Evolutionary conservation across 2,888 invertebrate species (phyloP).

Genomic region (Margaritifera margaritifera): DNA sequence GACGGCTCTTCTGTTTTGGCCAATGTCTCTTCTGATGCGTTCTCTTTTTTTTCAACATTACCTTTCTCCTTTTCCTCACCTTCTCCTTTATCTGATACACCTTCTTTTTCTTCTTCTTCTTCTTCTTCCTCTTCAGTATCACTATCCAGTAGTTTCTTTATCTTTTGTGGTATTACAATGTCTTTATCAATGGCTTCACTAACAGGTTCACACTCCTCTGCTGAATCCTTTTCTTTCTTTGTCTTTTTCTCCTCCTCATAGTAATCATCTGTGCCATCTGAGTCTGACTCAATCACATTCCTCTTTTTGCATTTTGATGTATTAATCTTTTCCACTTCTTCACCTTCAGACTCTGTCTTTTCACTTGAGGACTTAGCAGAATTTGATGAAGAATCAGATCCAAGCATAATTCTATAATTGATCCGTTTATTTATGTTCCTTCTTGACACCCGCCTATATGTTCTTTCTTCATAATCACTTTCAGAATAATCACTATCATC

Average conservation of each 20-base stretch:
- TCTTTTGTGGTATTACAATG: too few relatives aligned
- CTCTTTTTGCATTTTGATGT: conserved; percentile 22
- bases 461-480: conserved; percentile 1
- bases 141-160: not conserved
- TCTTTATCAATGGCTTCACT: not conserved
- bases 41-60: conserved; percentile 1
- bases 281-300: conserved; percentile 27
- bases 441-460: not conserved
- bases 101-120: conserved; percentile 4
- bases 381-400: conserved; percentile 8
- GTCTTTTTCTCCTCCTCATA: conserved; percentile 18
- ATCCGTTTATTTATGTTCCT: conserved; percentile 18
- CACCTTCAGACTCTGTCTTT: conserved; percentile 23
- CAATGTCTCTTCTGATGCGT: conserved; percentile 1
- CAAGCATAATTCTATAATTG: conserved; percentile 16
- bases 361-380: conserved; percentile 21
- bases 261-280: conserved; percentile 24
- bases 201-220: conserved; percentile 2
- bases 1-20: not conserved
- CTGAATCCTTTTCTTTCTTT: conserved; percentile 17
- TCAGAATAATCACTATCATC: conserved; percentile 2
- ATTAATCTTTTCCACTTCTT: conserved; percentile 12
- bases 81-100: not conserved
- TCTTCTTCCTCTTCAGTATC: conserved; percentile 2
- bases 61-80: not conserved